Evolutionary conservation across 1,140 invertebrate species (phyloP).

Genomic region (Teleogryllus occipitalis): DNA sequence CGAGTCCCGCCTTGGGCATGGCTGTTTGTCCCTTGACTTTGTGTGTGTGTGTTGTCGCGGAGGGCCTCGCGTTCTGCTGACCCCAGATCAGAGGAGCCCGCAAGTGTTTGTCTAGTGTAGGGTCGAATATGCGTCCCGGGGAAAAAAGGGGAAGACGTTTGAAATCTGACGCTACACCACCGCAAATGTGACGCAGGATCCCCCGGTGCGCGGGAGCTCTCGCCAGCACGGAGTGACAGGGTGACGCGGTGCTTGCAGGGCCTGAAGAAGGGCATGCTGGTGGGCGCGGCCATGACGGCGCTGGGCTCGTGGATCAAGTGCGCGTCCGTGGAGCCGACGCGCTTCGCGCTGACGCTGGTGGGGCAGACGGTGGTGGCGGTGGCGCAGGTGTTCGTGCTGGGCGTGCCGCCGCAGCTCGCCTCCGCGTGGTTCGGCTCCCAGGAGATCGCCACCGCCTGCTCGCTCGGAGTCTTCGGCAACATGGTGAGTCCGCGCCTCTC

Average conservation of each 20-base stretch:
- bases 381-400: slow-evolving; percentile 85
- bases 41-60: too few species aligned
- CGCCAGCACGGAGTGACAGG: too few species aligned
- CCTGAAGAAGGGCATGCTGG: slow-evolving; percentile 69
- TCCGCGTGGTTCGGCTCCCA: slow-evolving; percentile 95
- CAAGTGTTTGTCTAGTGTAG: too few species aligned
- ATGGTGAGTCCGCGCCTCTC: slow-evolving; percentile 75
- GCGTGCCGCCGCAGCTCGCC: slow-evolving; percentile 84
- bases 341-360: slow-evolving; percentile 78
- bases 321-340: slow-evolving; percentile 63
- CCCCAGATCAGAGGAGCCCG: too few species aligned
- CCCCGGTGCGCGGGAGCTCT: background rate
- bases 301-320: slow-evolving; percentile 92
- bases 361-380: slow-evolving; percentile 84
- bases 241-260: slow-evolving; percentile 50
- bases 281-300: slow-evolving; percentile 81
- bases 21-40: too few species aligned
- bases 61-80: too few species aligned
- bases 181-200: too few species aligned
- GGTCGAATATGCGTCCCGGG: too few species aligned
- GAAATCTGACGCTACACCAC: too few species aligned
- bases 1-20: too few species aligned
- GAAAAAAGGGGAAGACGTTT: too few species aligned
- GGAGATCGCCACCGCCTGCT: slow-evolving; percentile 93
- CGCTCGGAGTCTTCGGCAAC: slow-evolving; percentile 97